Conservation (phyloP, 2,113 vertebrate species). For the Grammomys surdaster region DNA sequence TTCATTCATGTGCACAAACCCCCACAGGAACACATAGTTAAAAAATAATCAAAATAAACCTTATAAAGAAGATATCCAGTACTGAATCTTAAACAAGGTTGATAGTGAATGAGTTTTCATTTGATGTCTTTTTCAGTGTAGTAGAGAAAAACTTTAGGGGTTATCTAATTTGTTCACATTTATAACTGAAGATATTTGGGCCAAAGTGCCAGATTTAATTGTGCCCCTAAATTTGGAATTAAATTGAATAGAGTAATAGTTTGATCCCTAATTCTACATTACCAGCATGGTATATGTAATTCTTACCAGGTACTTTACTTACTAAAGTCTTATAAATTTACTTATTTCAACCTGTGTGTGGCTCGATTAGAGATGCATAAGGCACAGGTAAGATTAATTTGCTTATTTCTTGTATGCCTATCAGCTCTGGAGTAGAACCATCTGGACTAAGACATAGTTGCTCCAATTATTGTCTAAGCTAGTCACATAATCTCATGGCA, state of each 20-base stretch:
- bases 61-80: neutral
- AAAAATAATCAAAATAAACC: neutral
- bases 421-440: neutral
- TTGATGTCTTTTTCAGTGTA: neutral
- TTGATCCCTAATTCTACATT: neutral
- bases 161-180: constrained; percentile 12
- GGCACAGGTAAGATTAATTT: neutral
- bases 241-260: neutral
- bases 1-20: neutral
- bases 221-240: neutral
- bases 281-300: neutral
- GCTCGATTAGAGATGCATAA: neutral
- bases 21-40: neutral
- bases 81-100: neutral
- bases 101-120: neutral
- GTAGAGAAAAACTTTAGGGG: neutral
- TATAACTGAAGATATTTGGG: neutral
- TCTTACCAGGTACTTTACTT: neutral
- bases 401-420: neutral
- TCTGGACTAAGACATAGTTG: neutral
- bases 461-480: neutral
- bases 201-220: neutral
- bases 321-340: neutral
- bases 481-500: neutral
- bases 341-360: neutral